Conservation (phyloP, 2,113 vertebrate genomes). For the Phaetusa simplex region DNA sequence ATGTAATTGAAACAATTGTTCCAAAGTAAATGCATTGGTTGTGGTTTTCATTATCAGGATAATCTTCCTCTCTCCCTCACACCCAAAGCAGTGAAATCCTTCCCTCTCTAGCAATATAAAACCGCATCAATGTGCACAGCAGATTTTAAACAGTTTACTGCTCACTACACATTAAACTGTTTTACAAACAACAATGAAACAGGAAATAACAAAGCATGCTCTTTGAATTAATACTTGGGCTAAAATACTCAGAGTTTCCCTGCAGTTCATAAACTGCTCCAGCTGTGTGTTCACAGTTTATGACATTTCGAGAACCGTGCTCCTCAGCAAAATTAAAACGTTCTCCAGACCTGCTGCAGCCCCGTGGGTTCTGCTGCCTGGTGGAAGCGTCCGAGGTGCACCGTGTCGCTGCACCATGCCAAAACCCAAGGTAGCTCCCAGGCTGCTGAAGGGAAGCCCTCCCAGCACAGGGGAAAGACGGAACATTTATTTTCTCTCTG, state of each 20-base stretch:
- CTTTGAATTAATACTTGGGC: slow-evolving; percentile 65
- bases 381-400: neutral
- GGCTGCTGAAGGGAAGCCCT: neutral
- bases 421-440: neutral
- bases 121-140: neutral
- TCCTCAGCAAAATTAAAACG: slow-evolving; percentile 63
- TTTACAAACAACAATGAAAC: slow-evolving; percentile 71
- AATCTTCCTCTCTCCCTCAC: slow-evolving; percentile 31
- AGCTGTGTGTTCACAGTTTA: slow-evolving; percentile 68
- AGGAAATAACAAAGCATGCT: slow-evolving; percentile 72
- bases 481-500: neutral
- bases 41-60: slow-evolving; percentile 62
- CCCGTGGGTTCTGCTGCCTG: neutral
- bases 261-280: slow-evolving; percentile 68
- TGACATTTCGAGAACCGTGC: slow-evolving; percentile 32
- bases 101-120: slow-evolving; percentile 18
- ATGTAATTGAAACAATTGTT: slow-evolving; percentile 53
- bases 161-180: slow-evolving; percentile 55
- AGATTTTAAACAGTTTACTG: slow-evolving; percentile 60
- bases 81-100: slow-evolving; percentile 19
- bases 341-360: slow-evolving; percentile 8
- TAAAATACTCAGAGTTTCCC: slow-evolving; percentile 62
- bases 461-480: neutral
- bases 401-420: accelerated
- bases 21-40: slow-evolving; percentile 50